Base-by-base conservation (phyloP, 1,140 invertebrate genomes). In the Aphelinus atriplicis region DNA sequence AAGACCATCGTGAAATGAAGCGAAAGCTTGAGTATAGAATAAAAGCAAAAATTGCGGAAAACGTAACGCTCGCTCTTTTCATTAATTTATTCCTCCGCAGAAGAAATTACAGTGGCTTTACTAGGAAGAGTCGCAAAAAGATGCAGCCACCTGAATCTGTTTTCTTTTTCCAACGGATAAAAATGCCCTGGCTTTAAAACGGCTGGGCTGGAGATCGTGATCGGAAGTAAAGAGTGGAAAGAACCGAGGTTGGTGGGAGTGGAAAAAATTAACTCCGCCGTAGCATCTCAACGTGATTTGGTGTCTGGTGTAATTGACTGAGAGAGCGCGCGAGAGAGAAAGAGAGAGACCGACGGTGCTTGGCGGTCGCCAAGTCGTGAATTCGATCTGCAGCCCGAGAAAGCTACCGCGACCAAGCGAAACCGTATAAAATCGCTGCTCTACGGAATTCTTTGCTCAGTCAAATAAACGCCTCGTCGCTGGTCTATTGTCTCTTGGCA, bases 381-480 rank as follows among this genome's bases (percentile, higher is more conserved):
- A 75, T 69, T 64, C 48, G 55, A 63, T 51, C 46, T 42, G 66
- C 53, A 9, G 66, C 58, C 75, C 76, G 81, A 81, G 84, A 85
- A 85, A 85, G 82, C 79, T 83, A 80, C 77, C 80, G 82, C 68
- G 80, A 77, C 76, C 66, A 72, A 81, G 75, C 72, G 78, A 81
- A 80, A 80, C 77, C 67, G 78, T 84, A 84, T 84, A 84, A 84
- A 84, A 84, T 80, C 78, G 50, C 73, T 73, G 75, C 77, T 62
- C 64, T 51, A 26, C 57, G 46, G 68, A 63, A 66, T 71, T 76
- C 58, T 53, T 67, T 47, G 58, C 73, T 80, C 78, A 80, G 78
- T 80, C 53, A 26, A 26, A 26, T 26, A 26, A 26, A 26, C 26
- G 26, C 26, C 26, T 26, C 26, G 26, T 26, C 26, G 26, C 26